Percentiles rank a stretch among this genome's conserved stretches.
Evolutionary conservation across 2,888 invertebrate species (phyloP).

Genomic region (Himalopsyche anomala): DNA sequence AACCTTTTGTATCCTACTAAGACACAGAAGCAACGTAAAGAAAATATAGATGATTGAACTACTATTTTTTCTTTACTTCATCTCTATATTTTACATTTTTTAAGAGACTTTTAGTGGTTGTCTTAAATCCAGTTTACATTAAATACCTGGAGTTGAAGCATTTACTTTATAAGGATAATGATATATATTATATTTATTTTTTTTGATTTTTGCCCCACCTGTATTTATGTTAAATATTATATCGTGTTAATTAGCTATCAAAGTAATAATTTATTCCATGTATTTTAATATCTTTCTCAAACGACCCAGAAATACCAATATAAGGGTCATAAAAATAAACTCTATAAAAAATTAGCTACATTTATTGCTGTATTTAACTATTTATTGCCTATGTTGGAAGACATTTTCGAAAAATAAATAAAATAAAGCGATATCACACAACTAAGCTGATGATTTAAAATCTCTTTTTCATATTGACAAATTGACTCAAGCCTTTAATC

Average conservation of each 20-base stretch:
- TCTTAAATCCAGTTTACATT: no score
- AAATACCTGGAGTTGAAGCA: no score
- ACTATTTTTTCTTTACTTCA: no score
- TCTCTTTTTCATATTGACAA: slow-evolving; percentile 12
- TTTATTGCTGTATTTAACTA: slow-evolving; percentile 25
- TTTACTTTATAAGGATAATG: no score
- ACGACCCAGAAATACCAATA: slow-evolving; percentile 1
- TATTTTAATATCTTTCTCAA: background rate
- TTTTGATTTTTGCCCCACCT: background rate
- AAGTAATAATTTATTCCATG: background rate
- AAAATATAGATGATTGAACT: no score
- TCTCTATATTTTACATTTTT: no score
- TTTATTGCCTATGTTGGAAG: slow-evolving; percentile 1
- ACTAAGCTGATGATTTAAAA: slow-evolving; percentile 27
- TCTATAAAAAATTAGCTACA: background rate
- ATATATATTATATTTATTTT: no score
- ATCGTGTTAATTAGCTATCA: slow-evolving; percentile 8
- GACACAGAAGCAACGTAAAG: no score
- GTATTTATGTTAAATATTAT: background rate
- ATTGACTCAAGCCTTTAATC: slow-evolving; percentile 14
- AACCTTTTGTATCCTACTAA: no score
- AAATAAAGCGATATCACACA: background rate
- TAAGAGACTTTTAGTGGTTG: no score
- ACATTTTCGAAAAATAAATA: background rate
- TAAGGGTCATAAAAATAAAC: slow-evolving; percentile 10